Evolutionary conservation across 2,797 vertebrate species (phyloP), one percentile per base, ranked within the genome.

Genomic region (Manis javanica): DNA sequence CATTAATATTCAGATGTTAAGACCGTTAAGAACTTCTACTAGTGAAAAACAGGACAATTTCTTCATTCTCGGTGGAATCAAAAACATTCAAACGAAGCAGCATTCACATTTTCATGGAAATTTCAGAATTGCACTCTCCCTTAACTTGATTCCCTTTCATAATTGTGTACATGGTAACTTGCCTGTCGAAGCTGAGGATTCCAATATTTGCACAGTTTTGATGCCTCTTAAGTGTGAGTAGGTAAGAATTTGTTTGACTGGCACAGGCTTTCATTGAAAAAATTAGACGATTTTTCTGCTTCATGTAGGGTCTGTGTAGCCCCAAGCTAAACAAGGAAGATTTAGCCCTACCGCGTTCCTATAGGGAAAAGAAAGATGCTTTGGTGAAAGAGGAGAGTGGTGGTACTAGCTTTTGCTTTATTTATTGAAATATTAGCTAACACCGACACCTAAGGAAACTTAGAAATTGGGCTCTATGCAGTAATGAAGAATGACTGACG

Each of bases 261-360:
- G 98, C 98, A 98, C 53, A 77, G 91, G 97, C 96, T 98, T 98
- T 98, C 98, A 98, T 98, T 98, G 98, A 97, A 98, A 98, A 98
- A 99, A 99, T 97, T 97, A 98, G 98, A 96, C 95, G 98, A 95
- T 98, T 98, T 98, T 98, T 97, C 97, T 95, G 97, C 96, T 71
- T 97, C 92, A 57, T 95, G 82, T 95, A 97, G 98, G 98, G 98
- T 97, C 97, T 98, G 98, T 98, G 98, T 98, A 96, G 98, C 98
- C 98, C 98, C 96, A 78, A 98, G 98, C 98, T 96, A 98, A 98
- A 98, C 98, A 98, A 96, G 96, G 93, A 92, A 97, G 97, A 95
- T 94, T 98, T 96, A 98, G 97, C 96, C 97, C 98, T 97, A 87
- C 96, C 95, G 95, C 63, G 6, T 63, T 98, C 98, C 98, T 94